Base-by-base conservation (phyloP, 2,888 invertebrate species). In the Listrodromus nycthemerus region DNA sequence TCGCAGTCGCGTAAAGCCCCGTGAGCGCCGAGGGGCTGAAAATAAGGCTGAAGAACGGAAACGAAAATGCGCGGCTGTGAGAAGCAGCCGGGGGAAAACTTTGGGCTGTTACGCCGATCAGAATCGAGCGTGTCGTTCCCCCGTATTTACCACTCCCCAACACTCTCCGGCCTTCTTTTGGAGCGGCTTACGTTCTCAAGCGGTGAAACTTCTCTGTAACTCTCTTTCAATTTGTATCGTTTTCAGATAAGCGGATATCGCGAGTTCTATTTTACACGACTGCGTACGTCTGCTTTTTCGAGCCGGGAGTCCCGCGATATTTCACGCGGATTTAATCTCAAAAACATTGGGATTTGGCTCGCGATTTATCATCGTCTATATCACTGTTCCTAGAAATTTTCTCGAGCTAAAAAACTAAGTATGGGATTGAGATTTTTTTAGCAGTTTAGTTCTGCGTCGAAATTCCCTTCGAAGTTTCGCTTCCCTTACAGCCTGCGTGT, bases 181-280 rank as follows among this genome's bases (percentile, higher is more conserved):
- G 30, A 66, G 13, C 33, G 67, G 74, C 74, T 75, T 52, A 50
- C 75, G 37, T 69, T 75, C 69, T 52, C 41, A 52, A 70, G 13
- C 55, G 24, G 55, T 33, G 50, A 74, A 80, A 80, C 69, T 24
- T 74, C 74, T 74, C 7, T 37, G 30, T 30, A 16, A 52, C 58
- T 50, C 74, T 69, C 63, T 69, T 80, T 75, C 75, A 75, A 80
- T 80, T 75, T 75, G 75, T 80, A 80, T 75, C 69, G 80, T 69
- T 69, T 74, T 52, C 75, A 41, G 27, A 61, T 75, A 75, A 70
- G 69, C 75, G 75, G 33, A 75, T 50, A 52, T 50, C 61, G 45
- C 50, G 63, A 67, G 75, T 69, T 79, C 52, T 55, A 73, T 55
- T 37, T 69, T 69, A 52, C 69, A 37, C 33, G 55, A 58, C 4